Base-by-base conservation (phyloP, 2,797 vertebrate species). In the Pelochelys cantorii region DNA sequence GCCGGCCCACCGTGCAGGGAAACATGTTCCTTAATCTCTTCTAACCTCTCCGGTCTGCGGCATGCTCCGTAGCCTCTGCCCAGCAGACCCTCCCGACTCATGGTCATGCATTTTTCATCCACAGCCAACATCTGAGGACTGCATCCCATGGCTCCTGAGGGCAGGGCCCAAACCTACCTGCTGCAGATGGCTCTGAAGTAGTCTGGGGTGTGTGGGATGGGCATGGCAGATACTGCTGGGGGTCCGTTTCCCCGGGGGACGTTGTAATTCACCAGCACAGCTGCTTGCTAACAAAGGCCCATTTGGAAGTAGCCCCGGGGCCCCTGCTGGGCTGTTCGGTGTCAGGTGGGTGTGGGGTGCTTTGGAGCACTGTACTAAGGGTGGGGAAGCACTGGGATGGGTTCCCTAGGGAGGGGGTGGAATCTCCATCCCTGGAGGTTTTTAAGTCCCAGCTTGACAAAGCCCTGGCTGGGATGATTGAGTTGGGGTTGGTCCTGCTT, bases 1-100 rank as follows among this genome's bases (percentile, higher is more conserved):
- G 5, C 74, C 15, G 5, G 25, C 13, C 23, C 74, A 77, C 56
- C 25, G 15, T 29, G 0, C 0, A 62, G 60, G 60, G 62, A 52
- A 4, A 17, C 15, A 3, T 14, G 22, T 2, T 23, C 52, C 27
- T 7, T 20, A 2, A 1, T 1, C 2, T 17, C 65, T 31, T 25
- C 78, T 0, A 1, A 25, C 31, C 68, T 34, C 11, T 0, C 20
- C 60, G 42, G 25, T 25, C 14, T 20, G 22, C 34, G 12, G 37
- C 18, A 22, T 20, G 20, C 37, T 42, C 71, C 7, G 12, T 14
- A 22, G 23, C 71, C 71, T 75, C 23, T 48, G 42, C 65, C n/a
- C 65, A 68, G 65, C 65, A 68, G 62, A 34, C 9, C 65, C n/a
- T 34, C 65, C 18, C 65, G n/a, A 68, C 82, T 27, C 22, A 8